phyloP scores from a whole-genome alignment of 2,113 vertebrate genomes.

The Platysternon megacephalum region DNA sequence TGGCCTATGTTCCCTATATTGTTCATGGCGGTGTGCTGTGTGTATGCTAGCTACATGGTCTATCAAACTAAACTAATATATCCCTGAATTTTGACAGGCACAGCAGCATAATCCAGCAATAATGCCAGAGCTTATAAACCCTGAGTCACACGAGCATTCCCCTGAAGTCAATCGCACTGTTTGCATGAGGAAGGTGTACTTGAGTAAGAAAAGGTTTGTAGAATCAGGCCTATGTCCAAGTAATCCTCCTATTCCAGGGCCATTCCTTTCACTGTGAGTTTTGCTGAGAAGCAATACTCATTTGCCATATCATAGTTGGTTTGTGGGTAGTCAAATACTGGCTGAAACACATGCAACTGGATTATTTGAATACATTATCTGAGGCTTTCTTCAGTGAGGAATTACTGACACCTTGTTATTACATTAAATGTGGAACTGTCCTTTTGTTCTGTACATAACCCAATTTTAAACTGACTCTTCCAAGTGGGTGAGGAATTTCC shows the following conservation, averaged over 20 bases:
- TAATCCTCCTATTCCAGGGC: background rate
- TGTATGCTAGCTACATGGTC: background rate
- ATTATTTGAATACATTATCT: too few relatives aligned
- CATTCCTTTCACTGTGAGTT: background rate
- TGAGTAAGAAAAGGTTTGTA: background rate
- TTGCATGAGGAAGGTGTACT: background rate
- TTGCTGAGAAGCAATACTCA: too few relatives aligned
- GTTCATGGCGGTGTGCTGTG: background rate
- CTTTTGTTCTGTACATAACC: background rate
- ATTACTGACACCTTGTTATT: background rate
- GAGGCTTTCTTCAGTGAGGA: too few relatives aligned
- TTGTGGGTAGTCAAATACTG: too few relatives aligned
- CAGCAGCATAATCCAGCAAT: background rate
- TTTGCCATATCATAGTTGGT: too few relatives aligned
- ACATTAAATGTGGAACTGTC: background rate
- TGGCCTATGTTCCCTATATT: background rate
- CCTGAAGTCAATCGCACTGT: background rate
- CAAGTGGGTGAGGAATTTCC: background rate
- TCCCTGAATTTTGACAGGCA: background rate
- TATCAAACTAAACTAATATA: background rate
- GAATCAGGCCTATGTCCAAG: background rate
- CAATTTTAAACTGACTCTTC: background rate
- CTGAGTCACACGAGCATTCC: background rate
- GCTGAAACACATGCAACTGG: too few relatives aligned
- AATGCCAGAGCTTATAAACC: background rate